These are phyloP conservation scores for Stegana nigrithorax DNA, from an alignment of 2,888 invertebrate genomes.

Conservation along the genomic window DNA sequence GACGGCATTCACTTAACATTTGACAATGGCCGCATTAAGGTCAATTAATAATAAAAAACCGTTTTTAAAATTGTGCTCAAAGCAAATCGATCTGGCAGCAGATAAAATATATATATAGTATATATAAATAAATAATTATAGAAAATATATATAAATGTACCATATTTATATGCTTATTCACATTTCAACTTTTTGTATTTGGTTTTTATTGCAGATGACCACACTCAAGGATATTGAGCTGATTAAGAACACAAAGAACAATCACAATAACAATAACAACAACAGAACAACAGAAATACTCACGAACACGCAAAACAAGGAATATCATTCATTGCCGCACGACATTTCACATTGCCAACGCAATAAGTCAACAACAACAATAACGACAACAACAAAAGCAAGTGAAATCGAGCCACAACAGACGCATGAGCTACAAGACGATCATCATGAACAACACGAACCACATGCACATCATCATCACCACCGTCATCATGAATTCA, in stretches of 20 bases:
- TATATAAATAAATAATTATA: no score
- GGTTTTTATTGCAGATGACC: no score
- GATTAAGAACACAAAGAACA: constrained; percentile 64
- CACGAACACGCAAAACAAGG: constrained; percentile 30
- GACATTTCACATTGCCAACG: constrained; percentile 33
- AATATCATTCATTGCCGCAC: constrained; percentile 44
- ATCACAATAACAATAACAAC: constrained; percentile 49
- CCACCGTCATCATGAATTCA: constrained; percentile 48
- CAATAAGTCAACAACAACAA: constrained; percentile 25
- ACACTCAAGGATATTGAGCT: constrained; percentile 72
- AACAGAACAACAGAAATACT: constrained; percentile 58
- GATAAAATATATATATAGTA: no score
- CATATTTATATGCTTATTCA: no score
- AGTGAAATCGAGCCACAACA: background rate
- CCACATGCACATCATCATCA: no score
- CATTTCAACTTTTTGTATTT: constrained; percentile 28
- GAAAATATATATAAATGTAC: no score
- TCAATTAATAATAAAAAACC: no score
- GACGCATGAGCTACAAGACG: constrained; percentile 30
- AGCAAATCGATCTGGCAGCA: no score
- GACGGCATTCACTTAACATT: no score
- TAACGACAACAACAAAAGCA: constrained; percentile 29
- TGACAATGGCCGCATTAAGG: background rate
- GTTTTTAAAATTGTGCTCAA: no score
- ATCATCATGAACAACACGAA: no score